phyloP scores from a whole-genome alignment of 2,113 vertebrate species.

The Natator depressus region DNA sequence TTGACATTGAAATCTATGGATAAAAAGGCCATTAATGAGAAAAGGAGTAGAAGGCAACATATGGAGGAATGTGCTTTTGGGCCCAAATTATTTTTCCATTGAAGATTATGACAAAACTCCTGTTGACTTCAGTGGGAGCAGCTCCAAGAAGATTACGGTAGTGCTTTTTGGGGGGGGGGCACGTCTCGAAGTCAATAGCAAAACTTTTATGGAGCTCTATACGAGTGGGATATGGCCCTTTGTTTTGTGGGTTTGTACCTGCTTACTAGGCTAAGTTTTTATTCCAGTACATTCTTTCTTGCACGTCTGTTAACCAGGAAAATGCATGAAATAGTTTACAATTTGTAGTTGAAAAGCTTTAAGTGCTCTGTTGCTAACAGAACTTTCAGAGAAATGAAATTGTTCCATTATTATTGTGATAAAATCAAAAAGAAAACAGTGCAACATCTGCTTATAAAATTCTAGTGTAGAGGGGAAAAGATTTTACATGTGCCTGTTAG shows the following conservation, averaged over 20 bases:
- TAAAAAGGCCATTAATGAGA: constrained; percentile 5
- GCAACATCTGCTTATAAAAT: constrained; percentile 45
- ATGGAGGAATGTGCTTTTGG: background rate
- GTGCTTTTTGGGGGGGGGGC: background rate
- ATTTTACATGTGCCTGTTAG: constrained; percentile 53
- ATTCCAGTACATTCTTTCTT: constrained; percentile 72
- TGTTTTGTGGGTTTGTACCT: background rate
- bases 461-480: constrained; percentile 33
- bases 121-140: background rate
- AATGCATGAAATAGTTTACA: constrained; percentile 67
- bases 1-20: background rate
- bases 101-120: background rate
- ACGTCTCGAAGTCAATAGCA: constrained; percentile 2
- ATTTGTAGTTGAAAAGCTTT: constrained; percentile 58
- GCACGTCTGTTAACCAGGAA: constrained; percentile 61
- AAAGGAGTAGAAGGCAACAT: background rate
- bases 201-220: background rate
- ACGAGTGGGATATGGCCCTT: background rate
- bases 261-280: constrained; percentile 32
- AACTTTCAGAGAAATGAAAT: constrained; percentile 18
- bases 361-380: constrained; percentile 48
- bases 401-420: constrained; percentile 8
- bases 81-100: background rate
- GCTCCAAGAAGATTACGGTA: background rate
- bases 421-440: constrained; percentile 24